These are phyloP conservation scores for Grammomys dolichurus DNA, from an alignment of 2,113 vertebrate genomes.

Conservation along the genomic window DNA sequence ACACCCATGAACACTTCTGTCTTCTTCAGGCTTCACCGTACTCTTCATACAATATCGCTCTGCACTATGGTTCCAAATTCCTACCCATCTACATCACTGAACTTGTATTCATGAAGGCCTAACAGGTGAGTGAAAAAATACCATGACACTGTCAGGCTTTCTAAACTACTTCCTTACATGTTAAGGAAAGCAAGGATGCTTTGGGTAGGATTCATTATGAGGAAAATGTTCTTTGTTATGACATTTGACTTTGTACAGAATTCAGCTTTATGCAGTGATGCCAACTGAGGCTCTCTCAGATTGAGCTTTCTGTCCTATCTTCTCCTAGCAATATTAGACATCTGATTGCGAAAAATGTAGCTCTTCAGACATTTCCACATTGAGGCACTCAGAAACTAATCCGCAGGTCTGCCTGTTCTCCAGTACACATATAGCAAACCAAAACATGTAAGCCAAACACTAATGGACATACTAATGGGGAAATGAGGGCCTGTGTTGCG, in stretches of 20 bases:
- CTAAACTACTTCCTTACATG: conserved; percentile 16
- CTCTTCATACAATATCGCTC: neutral
- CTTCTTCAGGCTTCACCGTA: no score
- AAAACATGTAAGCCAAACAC: conserved; percentile 25
- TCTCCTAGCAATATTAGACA: neutral
- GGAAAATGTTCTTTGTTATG: neutral
- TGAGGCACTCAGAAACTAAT: neutral
- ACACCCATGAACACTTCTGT: rapidly evolving
- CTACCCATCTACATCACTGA: neutral
- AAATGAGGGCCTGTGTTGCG: conserved; percentile 27
- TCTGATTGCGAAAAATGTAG: neutral
- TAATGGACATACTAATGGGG: conserved; percentile 5
- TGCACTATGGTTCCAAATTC: neutral
- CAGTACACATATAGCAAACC: neutral
- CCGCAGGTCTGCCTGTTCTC: neutral
- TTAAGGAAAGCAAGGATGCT: neutral
- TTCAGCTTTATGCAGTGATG: neutral
- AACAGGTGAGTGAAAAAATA: neutral
- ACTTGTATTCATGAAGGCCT: neutral
- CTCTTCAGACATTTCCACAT: neutral
- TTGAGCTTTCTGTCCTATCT: neutral
- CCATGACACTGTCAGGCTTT: neutral
- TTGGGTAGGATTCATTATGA: neutral
- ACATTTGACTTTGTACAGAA: neutral
- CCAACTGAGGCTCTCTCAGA: neutral